Conservation (phyloP, 2,888 invertebrate genomes). For the Pollenia griseotomentosa region DNA sequence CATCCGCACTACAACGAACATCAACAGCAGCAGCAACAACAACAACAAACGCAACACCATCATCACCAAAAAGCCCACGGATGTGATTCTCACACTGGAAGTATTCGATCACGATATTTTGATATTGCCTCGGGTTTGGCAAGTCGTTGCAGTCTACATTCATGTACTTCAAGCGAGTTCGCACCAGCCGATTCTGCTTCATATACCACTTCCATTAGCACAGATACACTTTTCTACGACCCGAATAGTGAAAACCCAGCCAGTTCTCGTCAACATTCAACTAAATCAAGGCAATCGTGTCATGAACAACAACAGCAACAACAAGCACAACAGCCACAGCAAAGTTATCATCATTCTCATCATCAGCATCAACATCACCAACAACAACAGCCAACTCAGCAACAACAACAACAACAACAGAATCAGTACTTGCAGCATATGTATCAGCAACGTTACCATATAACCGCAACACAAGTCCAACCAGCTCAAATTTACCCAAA, state of each 20-base stretch:
- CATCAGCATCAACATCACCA: slow-evolving; percentile 76
- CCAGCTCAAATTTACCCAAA: slow-evolving; percentile 83
- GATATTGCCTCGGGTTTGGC: slow-evolving; percentile 89
- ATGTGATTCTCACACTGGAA: slow-evolving; percentile 79
- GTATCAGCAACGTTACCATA: slow-evolving; percentile 82
- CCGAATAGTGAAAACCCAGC: slow-evolving; percentile 84
- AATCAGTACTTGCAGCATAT: slow-evolving; percentile 83
- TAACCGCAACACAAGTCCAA: slow-evolving; percentile 84
- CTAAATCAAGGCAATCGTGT: slow-evolving; percentile 86
- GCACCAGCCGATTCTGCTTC: slow-evolving; percentile 90
- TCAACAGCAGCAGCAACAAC: slow-evolving; percentile 74
- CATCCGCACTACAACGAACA: slow-evolving; percentile 74
- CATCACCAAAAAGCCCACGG: slow-evolving; percentile 84
- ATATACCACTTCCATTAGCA: slow-evolving; percentile 93
- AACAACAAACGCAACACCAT: slow-evolving; percentile 69
- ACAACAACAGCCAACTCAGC: slow-evolving; percentile 83
- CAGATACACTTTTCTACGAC: slow-evolving; percentile 94
- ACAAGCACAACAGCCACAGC: slow-evolving; percentile 83
- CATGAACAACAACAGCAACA: slow-evolving; percentile 84
- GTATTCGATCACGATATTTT: slow-evolving; percentile 86
- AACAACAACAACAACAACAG: slow-evolving; percentile 82
- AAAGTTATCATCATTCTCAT: slow-evolving; percentile 84
- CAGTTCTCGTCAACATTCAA: slow-evolving; percentile 85
- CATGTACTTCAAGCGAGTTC: slow-evolving; percentile 91
- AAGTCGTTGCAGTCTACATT: slow-evolving; percentile 92